phyloP scores from a whole-genome alignment of 92 coral and sea anemone species.

The Micromussa lordhowensis region DNA sequence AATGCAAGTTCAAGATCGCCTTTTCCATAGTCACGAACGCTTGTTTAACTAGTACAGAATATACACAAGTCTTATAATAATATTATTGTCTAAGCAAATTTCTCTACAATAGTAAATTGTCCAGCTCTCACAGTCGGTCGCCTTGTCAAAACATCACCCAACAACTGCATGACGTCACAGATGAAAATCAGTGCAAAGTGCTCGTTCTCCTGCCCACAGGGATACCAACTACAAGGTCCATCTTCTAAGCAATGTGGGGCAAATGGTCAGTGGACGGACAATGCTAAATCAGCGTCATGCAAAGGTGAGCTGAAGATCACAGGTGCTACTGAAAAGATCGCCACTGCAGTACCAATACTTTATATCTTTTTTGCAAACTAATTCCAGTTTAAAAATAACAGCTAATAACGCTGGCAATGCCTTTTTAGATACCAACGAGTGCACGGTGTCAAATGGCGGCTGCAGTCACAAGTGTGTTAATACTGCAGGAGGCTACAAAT shows the following conservation, averaged over 20 bases:
- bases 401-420: too few relatives aligned
- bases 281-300: conserved; percentile 16
- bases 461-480: not conserved
- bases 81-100: too few relatives aligned
- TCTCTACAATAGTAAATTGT: not conserved
- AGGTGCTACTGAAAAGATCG: too few relatives aligned
- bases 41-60: too few relatives aligned
- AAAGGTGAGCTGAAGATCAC: conserved; percentile 12
- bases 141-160: conserved; percentile 9
- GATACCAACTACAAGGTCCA: conserved; percentile 21
- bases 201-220: conserved; percentile 32
- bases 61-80: too few relatives aligned
- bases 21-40: too few relatives aligned
- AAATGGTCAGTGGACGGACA: conserved; percentile 27
- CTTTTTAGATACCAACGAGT: conserved; percentile 42
- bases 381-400: too few relatives aligned
- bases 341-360: too few relatives aligned
- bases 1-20: too few relatives aligned
- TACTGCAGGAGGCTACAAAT: not conserved
- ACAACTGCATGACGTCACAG: conserved; percentile 10
- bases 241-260: conserved; percentile 17
- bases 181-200: not conserved
- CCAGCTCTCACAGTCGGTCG: not conserved
- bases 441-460: not conserved
- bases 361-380: too few relatives aligned